Evolutionary conservation across 64 coral and sea anemone genomes (phyloP), one percentile per base, ranked within the genome.

Genomic region (Stichodactyla mertensii): DNA sequence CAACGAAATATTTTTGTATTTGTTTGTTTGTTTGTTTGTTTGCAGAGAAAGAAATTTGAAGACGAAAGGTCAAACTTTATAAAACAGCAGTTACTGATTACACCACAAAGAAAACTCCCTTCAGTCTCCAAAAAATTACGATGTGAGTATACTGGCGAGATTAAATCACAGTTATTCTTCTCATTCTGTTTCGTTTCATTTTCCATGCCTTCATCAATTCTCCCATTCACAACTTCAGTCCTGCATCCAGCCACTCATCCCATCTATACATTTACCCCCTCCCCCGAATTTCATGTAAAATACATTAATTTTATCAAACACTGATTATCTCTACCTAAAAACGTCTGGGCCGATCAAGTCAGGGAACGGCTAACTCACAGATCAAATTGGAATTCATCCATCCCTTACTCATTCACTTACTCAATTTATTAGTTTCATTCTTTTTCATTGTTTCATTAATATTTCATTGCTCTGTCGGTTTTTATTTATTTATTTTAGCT

Each of bases 21-120:
- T 66, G 19, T n/a, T n/a, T 66, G 19, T n/a, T n/a, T n/a, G n/a
- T 22, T 66, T 66, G 61, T 64, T 64, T 64, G 61, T 64, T 6
- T 18, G 10, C 12, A 91, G 89, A 61, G 89, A 10, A 91, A 91
- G 85, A 91, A 91, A 55, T 91, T 91, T 55, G 89, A 91, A 87
- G 89, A 91, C 18, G 89, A 91, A 82, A 80, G 89, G 7, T 58
- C 89, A 54, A 82, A 64, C 9, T 91, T 86, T 67, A 77, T 84
- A 55, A 91, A 91, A 51, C 59, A 81, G 61, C 89, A 91, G 57
- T 64, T 91, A 52, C 31, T 91, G 60, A 58, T 84, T 10, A 91
- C 89, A 6, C 89, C 89, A 15, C 28, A 20, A 82, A 85, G 67
- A 85, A 90, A 85, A 36, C 80, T 84, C 15, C 83, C 88, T 7